A percentile compares a stretch with the other conserved stretches of the same genome.
These are phyloP conservation scores for Drosophila conformis DNA, from an alignment of 2,888 invertebrate genomes.

Conservation along the genomic window DNA sequence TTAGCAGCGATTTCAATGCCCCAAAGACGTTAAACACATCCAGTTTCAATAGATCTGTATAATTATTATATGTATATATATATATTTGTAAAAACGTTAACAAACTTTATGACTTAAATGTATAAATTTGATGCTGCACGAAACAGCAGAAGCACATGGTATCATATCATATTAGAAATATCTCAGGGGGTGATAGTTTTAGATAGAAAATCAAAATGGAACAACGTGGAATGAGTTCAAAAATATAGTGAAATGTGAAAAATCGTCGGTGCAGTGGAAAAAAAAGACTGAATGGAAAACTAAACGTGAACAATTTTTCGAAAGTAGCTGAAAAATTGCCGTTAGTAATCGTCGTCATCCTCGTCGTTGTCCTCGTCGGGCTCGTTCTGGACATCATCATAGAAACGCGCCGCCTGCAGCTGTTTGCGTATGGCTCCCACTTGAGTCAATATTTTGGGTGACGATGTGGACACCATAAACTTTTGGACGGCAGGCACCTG, in stretches of 20 bases:
- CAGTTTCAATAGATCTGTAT: not conserved
- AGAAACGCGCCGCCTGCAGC: constrained; percentile 88
- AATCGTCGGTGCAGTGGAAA: constrained; percentile 21
- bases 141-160: constrained; percentile 70
- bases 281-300: constrained; percentile 12
- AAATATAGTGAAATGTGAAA: constrained; percentile 6
- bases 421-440: constrained; percentile 89
- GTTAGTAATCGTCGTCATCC: constrained; percentile 52
- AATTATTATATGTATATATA: constrained; percentile 19
- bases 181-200: constrained; percentile 31
- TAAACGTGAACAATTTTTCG: constrained; percentile 37
- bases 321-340: constrained; percentile 28
- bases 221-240: constrained; percentile 6
- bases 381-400: constrained; percentile 44
- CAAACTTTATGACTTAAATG: constrained; percentile 66
- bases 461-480: constrained; percentile 76
- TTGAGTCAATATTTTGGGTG: constrained; percentile 87
- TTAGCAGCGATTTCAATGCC: not conserved
- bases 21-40: not conserved
- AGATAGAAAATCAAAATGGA: constrained; percentile 13
- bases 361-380: constrained; percentile 14
- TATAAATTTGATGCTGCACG: constrained; percentile 44
- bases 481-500: constrained; percentile 88
- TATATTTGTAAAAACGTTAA: constrained; percentile 62
- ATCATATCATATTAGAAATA: constrained; percentile 45